Evolutionary conservation across 2,797 vertebrate genomes (phyloP), one percentile per base, ranked within the genome.

Genomic region (Oreochromis mossambicus): DNA sequence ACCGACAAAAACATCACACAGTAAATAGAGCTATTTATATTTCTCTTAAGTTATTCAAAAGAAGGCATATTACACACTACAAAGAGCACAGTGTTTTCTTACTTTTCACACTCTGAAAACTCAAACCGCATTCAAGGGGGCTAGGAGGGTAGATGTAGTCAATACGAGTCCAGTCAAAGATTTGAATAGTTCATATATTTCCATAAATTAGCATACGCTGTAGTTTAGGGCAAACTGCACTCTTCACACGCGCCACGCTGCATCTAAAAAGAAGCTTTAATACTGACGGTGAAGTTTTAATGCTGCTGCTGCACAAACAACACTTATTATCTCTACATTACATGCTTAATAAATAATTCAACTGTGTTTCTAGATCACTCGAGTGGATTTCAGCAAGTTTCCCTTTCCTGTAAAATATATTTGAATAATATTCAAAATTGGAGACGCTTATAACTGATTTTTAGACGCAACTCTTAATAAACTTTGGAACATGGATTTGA

Each of bases 151-250:
- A 55, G 75, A 36, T 2, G 21, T 63, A 78, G 76, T 1, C 52
- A 24, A 70, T 76, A 32, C 29, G 14, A 80, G 34, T 77, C 32
- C 15, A 61, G 76, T 79, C 78, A 78, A 50, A 87, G 80, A 89
- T 91, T 87, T 88, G 68, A 89, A 89, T 80, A 81, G 36, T 41
- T 77, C 4, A 36, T 73, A 13, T 7, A 87, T 90, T 93, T 93
- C 26, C 78, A 88, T 87, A 87, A 89, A 87, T 83, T 82, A 83
- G 21, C 75, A 88, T 76, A 9, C 11, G 10, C 5, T 11, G 70
- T 34, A 26, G 7, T 68, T 29, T 17, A 66, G 3, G 17, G 15
- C 3, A 51, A 77, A 73, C 78, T 77, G 77, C 5, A 19, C 29
- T 50, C 17, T 50, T 51, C 36, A 61, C 75, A 66, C 32, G 7